phyloP scores from a whole-genome alignment of 2,113 vertebrate genomes.

The Onychostruthus taczanowskii region DNA sequence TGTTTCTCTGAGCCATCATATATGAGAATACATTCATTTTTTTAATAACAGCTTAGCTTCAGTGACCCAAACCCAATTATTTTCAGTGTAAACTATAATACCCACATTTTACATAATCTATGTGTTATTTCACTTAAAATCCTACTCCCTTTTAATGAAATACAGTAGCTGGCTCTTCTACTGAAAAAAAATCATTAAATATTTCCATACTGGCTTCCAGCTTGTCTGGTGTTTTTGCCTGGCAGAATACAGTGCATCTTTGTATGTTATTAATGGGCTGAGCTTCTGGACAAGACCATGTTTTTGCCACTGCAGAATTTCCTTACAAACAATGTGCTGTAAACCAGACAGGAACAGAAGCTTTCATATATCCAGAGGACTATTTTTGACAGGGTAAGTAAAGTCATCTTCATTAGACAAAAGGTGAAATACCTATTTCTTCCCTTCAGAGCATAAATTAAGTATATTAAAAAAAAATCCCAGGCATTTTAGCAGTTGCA shows the following conservation, averaged over 20 bases:
- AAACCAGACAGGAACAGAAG: not conserved
- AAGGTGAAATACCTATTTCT: not conserved
- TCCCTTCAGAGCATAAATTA: not conserved
- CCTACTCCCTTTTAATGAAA: constrained; percentile 33
- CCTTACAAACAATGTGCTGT: not conserved
- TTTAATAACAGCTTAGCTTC: not conserved
- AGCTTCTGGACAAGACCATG: constrained; percentile 41
- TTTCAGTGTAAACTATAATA: constrained; percentile 17
- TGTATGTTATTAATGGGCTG: constrained; percentile 67
- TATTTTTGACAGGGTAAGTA: not conserved
- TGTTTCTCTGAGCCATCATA: not conserved
- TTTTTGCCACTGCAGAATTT: constrained; percentile 21
- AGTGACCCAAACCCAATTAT: not conserved
- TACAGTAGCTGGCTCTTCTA: constrained; percentile 49
- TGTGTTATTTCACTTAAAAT: constrained; percentile 25
- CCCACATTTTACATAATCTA: not conserved
- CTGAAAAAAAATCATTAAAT: constrained; percentile 59
- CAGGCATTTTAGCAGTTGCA: not conserved
- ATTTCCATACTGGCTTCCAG: constrained; percentile 72
- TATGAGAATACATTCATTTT: not conserved
- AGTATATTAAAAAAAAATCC: not conserved
- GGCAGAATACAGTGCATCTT: constrained; percentile 62
- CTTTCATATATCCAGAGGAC: not conserved
- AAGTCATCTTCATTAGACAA: not conserved
- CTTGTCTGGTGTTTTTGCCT: constrained; percentile 67